Base-by-base conservation (phyloP, 2,113 vertebrate species). In the Semnopithecus entellus region DNA sequence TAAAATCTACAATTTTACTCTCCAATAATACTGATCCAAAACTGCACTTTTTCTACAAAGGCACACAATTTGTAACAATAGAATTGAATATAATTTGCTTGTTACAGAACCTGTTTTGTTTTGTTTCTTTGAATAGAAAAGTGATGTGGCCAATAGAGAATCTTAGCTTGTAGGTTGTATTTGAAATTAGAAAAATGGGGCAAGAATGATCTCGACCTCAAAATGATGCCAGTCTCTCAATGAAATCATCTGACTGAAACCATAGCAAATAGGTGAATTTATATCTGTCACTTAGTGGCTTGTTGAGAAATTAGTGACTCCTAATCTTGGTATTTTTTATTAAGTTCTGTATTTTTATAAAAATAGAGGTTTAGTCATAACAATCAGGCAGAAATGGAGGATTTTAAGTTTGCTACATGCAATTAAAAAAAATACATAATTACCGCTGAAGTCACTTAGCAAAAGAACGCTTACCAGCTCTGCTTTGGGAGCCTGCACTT, bases 381-480 rank as follows among this genome's bases (percentile, higher is more conserved):
- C 99, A 99, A 99, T 98, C 98, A 98, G 97, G 96, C 96, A 98
- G 97, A 98, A 98, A 98, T 94, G 85, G 97, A 98, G 94, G 95
- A 98, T 92, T 95, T 96, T 98, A 99, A 99, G 98, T 99, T 99
- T 99, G 97, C 97, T 98, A 98, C 98, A 99, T 98, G 98, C 98
- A 99, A 99, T 99, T 99, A 99, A 99, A 99, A 99, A 99, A 99
- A 99, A 99, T 98, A 99, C 98, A 99, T 99, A 99, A 99, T 99
- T 99, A 99, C 99, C 98, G 99, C 98, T 86, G 97, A 99, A 99
- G 99, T 99, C 99, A 99, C 99, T 99, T 99, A 99, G 99, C 99
- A 98, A 98, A 99, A 99, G 99, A 98, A 98, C 96, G 98, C 98
- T 59, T 98, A 98, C 98, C 98, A 98, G 98, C 98, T 97, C 98